These are phyloP conservation scores for Amphimallon solstitiale DNA, from an alignment of 2,888 invertebrate species.

Conservation along the genomic window DNA sequence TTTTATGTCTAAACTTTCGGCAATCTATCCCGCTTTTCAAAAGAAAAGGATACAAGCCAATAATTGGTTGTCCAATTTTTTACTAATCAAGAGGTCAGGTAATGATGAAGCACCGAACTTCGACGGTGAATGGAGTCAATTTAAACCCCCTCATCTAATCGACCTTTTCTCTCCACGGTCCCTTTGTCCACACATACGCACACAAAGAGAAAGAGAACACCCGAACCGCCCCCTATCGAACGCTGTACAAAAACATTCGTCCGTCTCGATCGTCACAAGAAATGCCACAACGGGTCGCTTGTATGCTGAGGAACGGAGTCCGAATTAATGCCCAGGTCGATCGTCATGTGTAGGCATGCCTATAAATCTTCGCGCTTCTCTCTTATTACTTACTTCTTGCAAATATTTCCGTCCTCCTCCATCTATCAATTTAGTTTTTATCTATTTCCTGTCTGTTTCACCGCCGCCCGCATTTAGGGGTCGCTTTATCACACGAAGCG, in stretches of 20 bases:
- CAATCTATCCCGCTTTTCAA: neutral
- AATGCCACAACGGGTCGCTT: conserved; percentile 30
- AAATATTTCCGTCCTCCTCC: conserved; percentile 48
- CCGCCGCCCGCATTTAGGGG: conserved; percentile 47
- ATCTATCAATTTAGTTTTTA: conserved; percentile 54
- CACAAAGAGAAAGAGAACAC: conserved; percentile 1
- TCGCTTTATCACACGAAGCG: conserved; percentile 43
- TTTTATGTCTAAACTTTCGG: neutral
- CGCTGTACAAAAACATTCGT: conserved; percentile 21
- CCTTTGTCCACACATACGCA: neutral
- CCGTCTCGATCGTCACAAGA: conserved; percentile 29
- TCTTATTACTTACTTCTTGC: conserved; percentile 50
- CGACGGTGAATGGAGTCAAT: conserved; percentile 31
- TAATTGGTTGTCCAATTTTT: conserved; percentile 32
- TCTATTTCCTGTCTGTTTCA: conserved; percentile 54
- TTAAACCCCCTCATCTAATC: conserved; percentile 14
- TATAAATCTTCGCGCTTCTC: conserved; percentile 54
- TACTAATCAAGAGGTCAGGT: conserved; percentile 31
- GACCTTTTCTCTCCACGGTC: neutral
- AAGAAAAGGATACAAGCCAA: conserved; percentile 19
- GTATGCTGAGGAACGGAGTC: conserved; percentile 2
- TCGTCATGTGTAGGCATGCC: conserved; percentile 54
- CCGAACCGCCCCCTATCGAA: conserved; percentile 13
- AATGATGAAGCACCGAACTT: conserved; percentile 25
- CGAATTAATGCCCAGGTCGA: conserved; percentile 53